Evolutionary conservation across 1,140 invertebrate species (phyloP), one percentile per base, ranked within the genome.

Genomic region (Heterodera schachtii): DNA sequence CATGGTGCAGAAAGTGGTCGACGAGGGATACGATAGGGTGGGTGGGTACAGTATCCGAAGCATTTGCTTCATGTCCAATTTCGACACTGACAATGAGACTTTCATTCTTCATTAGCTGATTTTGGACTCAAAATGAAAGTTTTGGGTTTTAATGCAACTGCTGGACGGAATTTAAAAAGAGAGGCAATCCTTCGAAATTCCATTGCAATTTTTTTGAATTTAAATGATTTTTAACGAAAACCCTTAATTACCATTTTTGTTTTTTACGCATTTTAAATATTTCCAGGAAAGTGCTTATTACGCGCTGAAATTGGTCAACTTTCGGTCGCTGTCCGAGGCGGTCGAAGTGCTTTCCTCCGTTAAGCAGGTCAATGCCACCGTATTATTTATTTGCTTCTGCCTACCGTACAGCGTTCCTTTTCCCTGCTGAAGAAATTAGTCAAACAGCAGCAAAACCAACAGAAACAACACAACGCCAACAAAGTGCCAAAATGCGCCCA

Each of bases 261-360:
- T 31, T 31, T 31, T 31, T 31, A 31, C 31, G 31, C 31, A 31
- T 31, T 31, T 31, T 31, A 31, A 84, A 52, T 73, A 43, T 44
- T 87, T 86, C 19, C 77, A 87, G 86, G 86, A 87, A 76, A 75
- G 85, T 16, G 86, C 86, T 4, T 85, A 79, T 73, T 88, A 87
- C 71, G 86, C 86, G 8, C 75, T 88, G 5, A 85, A 86, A 75
- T 73, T 87, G 57, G 85, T 88, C 69, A 88, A 87, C 69, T 87
- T 87, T 79, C 46, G 64, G 52, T 85, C 86, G 41, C 84, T 86
- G 31, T 71, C 73, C 4, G 78, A 83, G 64, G 86, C 86, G 2
- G 77, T 73, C 3, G 79, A 82, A n/a, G 77, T 89, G 47, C 75
- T 87, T n/a, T 49, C 75, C 21, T 47, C 46, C 6, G 74, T 86